phyloP scores from a whole-genome alignment of 2,797 vertebrate genomes.

The Luscinia megarhynchos region DNA sequence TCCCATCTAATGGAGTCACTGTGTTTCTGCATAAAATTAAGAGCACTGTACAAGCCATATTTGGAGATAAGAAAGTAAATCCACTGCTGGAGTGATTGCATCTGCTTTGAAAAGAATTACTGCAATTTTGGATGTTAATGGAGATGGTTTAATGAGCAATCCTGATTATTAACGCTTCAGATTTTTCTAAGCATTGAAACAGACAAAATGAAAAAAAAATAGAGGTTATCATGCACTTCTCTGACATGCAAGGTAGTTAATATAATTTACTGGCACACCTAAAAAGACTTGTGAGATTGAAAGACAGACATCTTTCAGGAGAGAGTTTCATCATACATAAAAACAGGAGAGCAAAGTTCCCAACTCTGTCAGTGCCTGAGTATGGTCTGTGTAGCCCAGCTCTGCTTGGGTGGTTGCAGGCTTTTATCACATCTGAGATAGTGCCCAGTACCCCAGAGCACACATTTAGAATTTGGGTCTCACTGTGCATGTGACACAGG shows the following conservation, averaged over 20 bases:
- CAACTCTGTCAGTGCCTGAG: rapidly evolving
- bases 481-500: not conserved
- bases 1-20: constrained; percentile 54
- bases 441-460: not conserved
- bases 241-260: not conserved
- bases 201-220: not conserved
- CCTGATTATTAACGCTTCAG: not conserved
- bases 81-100: constrained; percentile 6
- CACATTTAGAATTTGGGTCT: not conserved
- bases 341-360: not conserved
- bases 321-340: not conserved
- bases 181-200: not conserved
- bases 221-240: not conserved
- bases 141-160: not conserved
- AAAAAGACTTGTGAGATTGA: not conserved
- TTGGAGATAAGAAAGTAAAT: constrained; percentile 47
- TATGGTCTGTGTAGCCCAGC: not conserved
- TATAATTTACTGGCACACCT: not conserved
- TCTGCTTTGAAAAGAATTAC: constrained; percentile 35
- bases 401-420: not conserved
- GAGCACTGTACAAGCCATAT: constrained; percentile 14
- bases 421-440: not conserved
- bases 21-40: constrained; percentile 56
- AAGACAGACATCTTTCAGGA: not conserved
- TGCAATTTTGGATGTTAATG: constrained; percentile 35